Conservation (phyloP, 2,113 vertebrate genomes). For the Ibidorhyncha struthersii region DNA sequence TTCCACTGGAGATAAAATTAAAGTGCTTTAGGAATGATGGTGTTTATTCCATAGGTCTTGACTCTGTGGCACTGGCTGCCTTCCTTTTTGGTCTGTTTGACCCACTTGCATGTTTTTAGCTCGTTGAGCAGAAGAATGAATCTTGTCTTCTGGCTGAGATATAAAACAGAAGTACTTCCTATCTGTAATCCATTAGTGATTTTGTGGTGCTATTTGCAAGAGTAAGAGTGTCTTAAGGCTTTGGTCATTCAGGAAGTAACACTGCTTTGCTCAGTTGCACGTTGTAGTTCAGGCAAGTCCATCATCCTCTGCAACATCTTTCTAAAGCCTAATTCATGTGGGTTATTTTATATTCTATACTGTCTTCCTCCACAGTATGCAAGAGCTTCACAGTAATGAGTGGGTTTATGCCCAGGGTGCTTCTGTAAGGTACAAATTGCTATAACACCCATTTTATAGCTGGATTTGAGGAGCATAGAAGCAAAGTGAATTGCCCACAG, state of each 20-base stretch:
- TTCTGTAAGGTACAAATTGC: neutral
- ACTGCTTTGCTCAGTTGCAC: neutral
- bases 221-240: neutral
- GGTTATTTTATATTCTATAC: neutral
- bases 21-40: neutral
- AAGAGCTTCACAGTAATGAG: neutral
- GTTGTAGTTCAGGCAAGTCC: neutral
- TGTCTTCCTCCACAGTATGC: neutral
- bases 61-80: neutral
- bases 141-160: conserved; percentile 7
- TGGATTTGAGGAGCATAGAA: neutral
- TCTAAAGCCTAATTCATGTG: neutral
- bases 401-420: neutral
- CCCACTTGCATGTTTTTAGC: neutral
- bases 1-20: neutral
- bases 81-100: neutral
- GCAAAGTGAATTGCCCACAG: neutral
- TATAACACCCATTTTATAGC: neutral
- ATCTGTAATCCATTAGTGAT: neutral
- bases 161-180: neutral
- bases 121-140: neutral
- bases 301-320: neutral
- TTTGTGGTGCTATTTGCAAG: neutral
- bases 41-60: neutral
- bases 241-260: neutral